Evolutionary conservation across 2,797 vertebrate species (phyloP).

Genomic region (Syngnathus acus): DNA sequence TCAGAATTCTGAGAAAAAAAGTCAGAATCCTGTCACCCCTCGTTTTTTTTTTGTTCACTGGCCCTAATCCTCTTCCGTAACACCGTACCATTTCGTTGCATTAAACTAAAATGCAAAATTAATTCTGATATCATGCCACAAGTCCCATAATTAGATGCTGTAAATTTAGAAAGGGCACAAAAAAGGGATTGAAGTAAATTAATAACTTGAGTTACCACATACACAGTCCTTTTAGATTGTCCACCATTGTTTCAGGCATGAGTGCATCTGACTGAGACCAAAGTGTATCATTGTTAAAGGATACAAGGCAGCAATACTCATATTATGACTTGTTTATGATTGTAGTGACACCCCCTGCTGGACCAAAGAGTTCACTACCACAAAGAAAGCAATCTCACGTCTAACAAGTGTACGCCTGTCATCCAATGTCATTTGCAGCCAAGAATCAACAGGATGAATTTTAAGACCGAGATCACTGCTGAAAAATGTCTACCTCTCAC

Average conservation of each 20-base stretch:
- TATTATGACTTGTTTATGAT: constrained; percentile 56
- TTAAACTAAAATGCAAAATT: too few relatives aligned
- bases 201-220: constrained; percentile 9
- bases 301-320: background rate
- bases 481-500: background rate
- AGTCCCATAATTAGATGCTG: background rate
- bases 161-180: background rate
- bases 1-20: too few relatives aligned
- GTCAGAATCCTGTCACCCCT: too few relatives aligned
- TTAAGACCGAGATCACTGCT: constrained; percentile 28
- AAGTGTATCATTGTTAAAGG: background rate
- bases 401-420: constrained; percentile 21
- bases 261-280: background rate
- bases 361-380: constrained; percentile 63
- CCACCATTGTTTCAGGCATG: background rate
- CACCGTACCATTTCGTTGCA: too few relatives aligned
- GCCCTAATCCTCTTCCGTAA: too few relatives aligned
- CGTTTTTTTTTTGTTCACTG: too few relatives aligned
- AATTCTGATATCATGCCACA: background rate
- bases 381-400: constrained; percentile 23
- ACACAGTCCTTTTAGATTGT: background rate
- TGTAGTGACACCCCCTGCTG: constrained; percentile 75
- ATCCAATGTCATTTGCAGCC: constrained; percentile 27
- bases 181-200: constrained; percentile 2
- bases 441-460: constrained; percentile 16